Conservation (phyloP, 1,140 invertebrate genomes). For the Teleogryllus occipitalis region DNA sequence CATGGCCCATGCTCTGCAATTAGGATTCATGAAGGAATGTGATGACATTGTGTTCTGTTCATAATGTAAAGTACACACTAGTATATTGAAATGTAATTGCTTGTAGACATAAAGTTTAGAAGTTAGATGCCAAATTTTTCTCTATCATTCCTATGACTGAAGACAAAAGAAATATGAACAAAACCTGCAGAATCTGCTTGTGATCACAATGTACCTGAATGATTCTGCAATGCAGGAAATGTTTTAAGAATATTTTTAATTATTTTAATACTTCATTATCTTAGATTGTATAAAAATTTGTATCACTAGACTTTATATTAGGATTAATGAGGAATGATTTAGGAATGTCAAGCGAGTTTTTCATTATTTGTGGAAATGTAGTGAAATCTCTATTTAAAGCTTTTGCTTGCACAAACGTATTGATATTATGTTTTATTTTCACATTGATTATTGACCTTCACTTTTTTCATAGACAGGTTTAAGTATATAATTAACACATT, state of each 20-base stretch:
- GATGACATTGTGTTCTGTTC: too few species aligned
- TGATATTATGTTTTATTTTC: not conserved
- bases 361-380: not conserved
- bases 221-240: not conserved
- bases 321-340: not conserved
- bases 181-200: not conserved
- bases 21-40: too few species aligned
- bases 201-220: not conserved
- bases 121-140: not conserved
- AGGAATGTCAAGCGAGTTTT: not conserved
- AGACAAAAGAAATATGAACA: not conserved
- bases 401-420: not conserved
- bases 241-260: not conserved
- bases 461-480: too few species aligned
- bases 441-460: too few species aligned
- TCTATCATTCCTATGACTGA: not conserved
- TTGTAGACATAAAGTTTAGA: too few species aligned
- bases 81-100: too few species aligned
- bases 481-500: too few species aligned
- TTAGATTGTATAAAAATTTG: not conserved
- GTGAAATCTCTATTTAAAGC: conserved; percentile 3
- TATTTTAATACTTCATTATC: not conserved
- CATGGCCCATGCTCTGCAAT: too few species aligned
- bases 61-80: too few species aligned
- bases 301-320: not conserved